Evolutionary conservation across 2,113 vertebrate genomes (phyloP), one percentile per base, ranked within the genome.

Genomic region (Stegostoma tigrinum): DNA sequence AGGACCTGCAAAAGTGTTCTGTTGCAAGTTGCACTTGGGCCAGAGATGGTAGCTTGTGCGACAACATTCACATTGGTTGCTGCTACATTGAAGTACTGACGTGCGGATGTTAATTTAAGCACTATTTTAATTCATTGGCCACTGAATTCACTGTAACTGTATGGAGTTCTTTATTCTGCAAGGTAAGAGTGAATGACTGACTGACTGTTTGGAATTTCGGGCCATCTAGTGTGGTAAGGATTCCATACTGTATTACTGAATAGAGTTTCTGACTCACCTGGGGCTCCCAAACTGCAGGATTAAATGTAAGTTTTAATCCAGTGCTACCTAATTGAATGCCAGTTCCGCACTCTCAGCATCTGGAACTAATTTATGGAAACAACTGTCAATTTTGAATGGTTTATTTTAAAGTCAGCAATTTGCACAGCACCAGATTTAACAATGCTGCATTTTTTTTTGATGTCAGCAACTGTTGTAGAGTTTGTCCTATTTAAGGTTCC

Each of bases 61-160:
- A 94, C 17, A 15, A 67, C 17, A 27, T 42, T 68, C n/a, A 45
- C 24, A 23, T 45, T 10, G 66, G 93, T 42, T 23, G 64, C 89
- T 72, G 67, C 93, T 70, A 27, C 21, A 3, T 70, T 68, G 61
- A 95, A 48, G 21, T 70, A 72, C 42, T 95, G 67, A 14, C 21
- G 12, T 70, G 67, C 48, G 93, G 67, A 42, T 95, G 67, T 95
- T 95, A 70, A 95, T 42, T 95, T 95, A 95, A 95, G 93, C 93
- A 95, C 64, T 94, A 68, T 94, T 94, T 68, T 94, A 94, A 94
- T 67, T 94, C 30, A 94, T 68, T 42, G 64, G 34, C 21, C n/a
- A 6, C 10, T 66, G 89, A 61, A 93, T 66, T 93, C 34, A 66
- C 61, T 66, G 89, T 55, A 90, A 66, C 55, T 68, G n/a, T 94